phyloP scores from a whole-genome alignment of 2,888 invertebrate genomes.

The Ectemnius cavifrons region DNA sequence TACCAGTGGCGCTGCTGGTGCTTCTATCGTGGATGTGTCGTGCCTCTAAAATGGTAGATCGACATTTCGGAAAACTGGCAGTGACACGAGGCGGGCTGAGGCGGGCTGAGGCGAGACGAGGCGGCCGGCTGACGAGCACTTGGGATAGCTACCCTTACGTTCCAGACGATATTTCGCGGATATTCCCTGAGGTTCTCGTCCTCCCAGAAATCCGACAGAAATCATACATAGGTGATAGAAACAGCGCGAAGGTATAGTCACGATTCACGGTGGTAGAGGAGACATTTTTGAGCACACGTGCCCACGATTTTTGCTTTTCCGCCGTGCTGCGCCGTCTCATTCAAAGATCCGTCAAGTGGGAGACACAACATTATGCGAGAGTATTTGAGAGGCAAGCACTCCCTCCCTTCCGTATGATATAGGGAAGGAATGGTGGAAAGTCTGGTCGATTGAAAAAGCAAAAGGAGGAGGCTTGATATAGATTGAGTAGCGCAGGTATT shows the following conservation, averaged over 20 bases:
- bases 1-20: too few relatives aligned
- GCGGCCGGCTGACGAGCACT: conserved; percentile 30
- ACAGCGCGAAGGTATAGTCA: neutral
- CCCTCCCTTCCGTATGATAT: neutral
- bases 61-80: conserved; percentile 54
- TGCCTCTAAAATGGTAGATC: conserved; percentile 40
- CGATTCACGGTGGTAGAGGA: neutral
- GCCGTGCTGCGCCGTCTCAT: too few relatives aligned
- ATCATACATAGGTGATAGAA: neutral
- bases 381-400: too few relatives aligned
- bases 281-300: neutral
- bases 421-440: neutral
- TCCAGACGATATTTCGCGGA: conserved; percentile 42
- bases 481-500: neutral
- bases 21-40: conserved; percentile 10
- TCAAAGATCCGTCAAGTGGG: too few relatives aligned
- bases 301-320: neutral
- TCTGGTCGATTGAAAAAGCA: neutral
- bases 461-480: conserved; percentile 3
- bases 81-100: conserved; percentile 48
- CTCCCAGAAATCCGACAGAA: neutral
- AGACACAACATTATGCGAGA: too few relatives aligned
- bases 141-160: conserved; percentile 37
- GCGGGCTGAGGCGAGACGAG: neutral
- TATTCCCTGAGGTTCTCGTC: conserved; percentile 40